These are phyloP conservation scores for Lasiurus cinereus DNA, from an alignment of 2,113 vertebrate genomes.

Conservation along the genomic window DNA sequence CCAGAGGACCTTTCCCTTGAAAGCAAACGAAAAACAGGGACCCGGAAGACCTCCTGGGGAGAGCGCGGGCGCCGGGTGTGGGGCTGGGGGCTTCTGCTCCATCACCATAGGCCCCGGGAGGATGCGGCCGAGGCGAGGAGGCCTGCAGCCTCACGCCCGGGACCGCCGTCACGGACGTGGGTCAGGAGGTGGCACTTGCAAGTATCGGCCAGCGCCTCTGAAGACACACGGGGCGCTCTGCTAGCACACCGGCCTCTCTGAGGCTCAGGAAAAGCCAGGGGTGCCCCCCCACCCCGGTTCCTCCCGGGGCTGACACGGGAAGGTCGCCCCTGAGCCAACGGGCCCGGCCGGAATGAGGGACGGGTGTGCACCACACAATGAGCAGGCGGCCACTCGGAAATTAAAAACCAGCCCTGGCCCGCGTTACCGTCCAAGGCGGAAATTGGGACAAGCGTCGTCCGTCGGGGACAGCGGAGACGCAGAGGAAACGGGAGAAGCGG, in stretches of 20 bases:
- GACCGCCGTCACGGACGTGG: too few relatives aligned
- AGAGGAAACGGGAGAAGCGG: background rate
- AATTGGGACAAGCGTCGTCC: background rate
- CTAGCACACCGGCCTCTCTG: background rate
- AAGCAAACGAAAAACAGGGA: background rate
- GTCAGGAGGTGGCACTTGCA: background rate
- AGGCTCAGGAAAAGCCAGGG: background rate
- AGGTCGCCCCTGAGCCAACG: background rate
- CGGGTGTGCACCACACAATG: background rate
- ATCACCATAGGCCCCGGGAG: background rate
- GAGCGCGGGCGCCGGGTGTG: background rate
- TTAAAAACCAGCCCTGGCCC: constrained; percentile 41
- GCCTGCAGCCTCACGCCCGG: too few relatives aligned
- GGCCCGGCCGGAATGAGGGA: background rate
- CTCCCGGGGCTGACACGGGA: background rate
- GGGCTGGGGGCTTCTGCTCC: too few relatives aligned
- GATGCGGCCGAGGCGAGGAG: too few relatives aligned
- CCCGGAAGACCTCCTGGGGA: background rate
- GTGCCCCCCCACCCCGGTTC: too few relatives aligned
- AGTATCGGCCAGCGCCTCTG: background rate
- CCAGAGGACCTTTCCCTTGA: rapidly evolving
- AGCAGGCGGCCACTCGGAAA: background rate
- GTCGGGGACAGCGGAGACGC: background rate
- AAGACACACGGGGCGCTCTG: background rate
- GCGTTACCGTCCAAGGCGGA: background rate